Conservation (phyloP, 2,797 vertebrate species). For the Rhyacichthys aspro region DNA sequence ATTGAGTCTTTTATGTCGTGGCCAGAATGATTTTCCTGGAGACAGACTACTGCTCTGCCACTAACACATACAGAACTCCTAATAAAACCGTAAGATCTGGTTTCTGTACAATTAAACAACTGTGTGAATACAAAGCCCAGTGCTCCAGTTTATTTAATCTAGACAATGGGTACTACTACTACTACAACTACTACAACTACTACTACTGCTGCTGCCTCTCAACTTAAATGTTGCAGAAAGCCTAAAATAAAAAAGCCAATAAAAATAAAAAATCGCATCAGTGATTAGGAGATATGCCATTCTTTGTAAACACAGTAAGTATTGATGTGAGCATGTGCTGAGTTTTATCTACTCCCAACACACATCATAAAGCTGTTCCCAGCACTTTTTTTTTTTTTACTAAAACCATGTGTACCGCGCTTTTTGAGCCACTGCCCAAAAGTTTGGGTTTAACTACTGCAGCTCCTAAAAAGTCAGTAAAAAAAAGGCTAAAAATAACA, state of each 20-base stretch:
- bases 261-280: constrained; percentile 9
- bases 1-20: constrained; percentile 4
- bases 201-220: no score
- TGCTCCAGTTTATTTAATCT: constrained; percentile 37
- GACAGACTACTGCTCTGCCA: constrained; percentile 6
- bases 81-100: constrained; percentile 16
- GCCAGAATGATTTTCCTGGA: constrained; percentile 7
- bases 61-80: constrained; percentile 18
- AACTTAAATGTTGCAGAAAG: constrained; percentile 7
- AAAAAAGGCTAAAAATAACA: constrained; percentile 48
- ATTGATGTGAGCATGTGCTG: constrained; percentile 13
- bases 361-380: constrained; percentile 27
- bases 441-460: constrained; percentile 25
- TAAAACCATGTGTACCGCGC: constrained; percentile 11
- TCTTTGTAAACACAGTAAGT: constrained; percentile 7
- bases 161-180: no score
- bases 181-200: no score
- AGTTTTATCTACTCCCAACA: constrained; percentile 28
- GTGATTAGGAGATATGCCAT: constrained; percentile 3
- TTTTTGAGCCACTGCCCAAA: constrained; percentile 19
- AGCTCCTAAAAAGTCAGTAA: constrained; percentile 16
- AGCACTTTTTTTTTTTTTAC: constrained; percentile 19
- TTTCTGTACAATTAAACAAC: constrained; percentile 20
- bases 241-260: not conserved
- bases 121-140: constrained; percentile 15